Base-by-base conservation (phyloP, 2,888 invertebrate species). In the Chrysolina haemoptera region DNA sequence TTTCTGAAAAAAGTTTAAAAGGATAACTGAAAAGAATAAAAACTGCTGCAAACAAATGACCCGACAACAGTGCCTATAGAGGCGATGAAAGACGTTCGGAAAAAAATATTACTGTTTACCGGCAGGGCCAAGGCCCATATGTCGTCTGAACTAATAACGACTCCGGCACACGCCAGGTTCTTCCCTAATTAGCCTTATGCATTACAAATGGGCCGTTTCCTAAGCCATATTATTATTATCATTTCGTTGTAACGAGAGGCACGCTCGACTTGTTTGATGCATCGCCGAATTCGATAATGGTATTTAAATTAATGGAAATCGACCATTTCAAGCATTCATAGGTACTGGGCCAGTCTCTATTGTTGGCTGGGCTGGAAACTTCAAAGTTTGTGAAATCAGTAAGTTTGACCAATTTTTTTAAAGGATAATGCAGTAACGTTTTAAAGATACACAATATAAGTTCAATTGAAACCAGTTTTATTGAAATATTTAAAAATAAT, bases 261-360 rank as follows among this genome's bases (percentile, higher is more conserved):
- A 82, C 81, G 82, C 78, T 80, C 76, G 76, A 62, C 41, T 73
- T 74, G 73, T 82, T 82, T 81, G 76, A 79, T 76, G 82, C 79
- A 77, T 75, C 75, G 73, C 11, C 73, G 77, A 63, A 68, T 79
- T 71, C 71, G 75, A 70, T 75, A 79, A 77, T 77, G 67, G 53
- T 40, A 67, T 67, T 67, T 53, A 18, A 53, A 67, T 67, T 53
- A 53, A 67, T 59, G 59, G 59, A 27, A 59, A 59, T 59, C 35
- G 59, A 8, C 14, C 59, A 35, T n/a, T 35, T 59, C 1, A 16
- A 11, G 4, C 27, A n/a, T n/a, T n/a, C n/a, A n/a, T n/a, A n/a
- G n/a, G n/a, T n/a, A 10, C 9, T 16, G 12, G 5, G 10, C 1
- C 46, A 65, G 20, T 20, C 12, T 12, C n/a, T 2, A n/a, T 46